Conservation (phyloP, 2,113 vertebrate species). For the Notechis scutatus region DNA sequence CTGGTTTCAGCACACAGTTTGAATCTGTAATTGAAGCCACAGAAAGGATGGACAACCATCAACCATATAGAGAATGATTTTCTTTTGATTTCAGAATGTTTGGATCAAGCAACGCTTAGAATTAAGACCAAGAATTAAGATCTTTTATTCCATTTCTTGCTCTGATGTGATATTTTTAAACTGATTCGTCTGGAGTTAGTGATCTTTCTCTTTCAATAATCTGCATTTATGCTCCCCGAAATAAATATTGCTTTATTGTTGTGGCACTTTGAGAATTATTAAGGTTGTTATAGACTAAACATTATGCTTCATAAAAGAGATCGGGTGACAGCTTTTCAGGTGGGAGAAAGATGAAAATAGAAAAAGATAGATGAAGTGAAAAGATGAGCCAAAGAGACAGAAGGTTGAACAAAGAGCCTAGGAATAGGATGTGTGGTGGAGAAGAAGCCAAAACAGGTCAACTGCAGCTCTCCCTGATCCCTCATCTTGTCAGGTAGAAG, state of each 20-base stretch:
- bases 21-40: not conserved
- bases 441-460: not conserved
- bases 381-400: not conserved
- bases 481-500: not conserved
- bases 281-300: not conserved
- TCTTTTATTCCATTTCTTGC: not conserved
- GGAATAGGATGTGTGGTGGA: not conserved
- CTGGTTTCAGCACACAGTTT: not conserved
- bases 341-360: not conserved
- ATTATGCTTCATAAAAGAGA: not conserved
- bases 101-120: not conserved
- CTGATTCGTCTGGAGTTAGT: not conserved
- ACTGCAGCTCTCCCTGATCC: not conserved
- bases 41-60: not conserved
- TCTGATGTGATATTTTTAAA: not conserved
- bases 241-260: not conserved
- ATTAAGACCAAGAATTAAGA: not conserved
- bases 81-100: not conserved
- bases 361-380: not conserved
- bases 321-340: not conserved
- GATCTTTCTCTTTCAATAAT: not conserved
- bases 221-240: not conserved
- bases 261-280: not conserved
- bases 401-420: not conserved
- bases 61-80: not conserved